Percentiles rank a stretch among this genome's conserved stretches.
Evolutionary conservation across 2,113 vertebrate species (phyloP).

Genomic region (Paramisgurnus dabryanus): DNA sequence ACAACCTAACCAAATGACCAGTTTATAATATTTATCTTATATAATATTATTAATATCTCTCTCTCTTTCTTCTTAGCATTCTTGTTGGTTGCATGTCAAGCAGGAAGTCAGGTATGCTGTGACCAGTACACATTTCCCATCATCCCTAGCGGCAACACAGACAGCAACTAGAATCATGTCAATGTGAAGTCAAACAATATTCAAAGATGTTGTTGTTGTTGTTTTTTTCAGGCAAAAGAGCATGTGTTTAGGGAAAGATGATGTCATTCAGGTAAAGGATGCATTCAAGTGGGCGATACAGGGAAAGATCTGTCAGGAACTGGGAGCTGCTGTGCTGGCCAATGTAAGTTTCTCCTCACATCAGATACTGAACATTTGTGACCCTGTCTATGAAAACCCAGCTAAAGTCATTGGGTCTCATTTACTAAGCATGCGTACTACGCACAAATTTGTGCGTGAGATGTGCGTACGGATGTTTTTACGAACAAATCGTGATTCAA

Average conservation of each 20-base stretch:
- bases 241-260: conserved; percentile 79
- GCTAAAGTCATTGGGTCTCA: no score
- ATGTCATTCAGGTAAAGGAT: conserved; percentile 91
- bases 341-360: conserved; percentile 74
- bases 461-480: no score
- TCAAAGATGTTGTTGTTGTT: conserved; percentile 24
- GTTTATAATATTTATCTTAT: neutral
- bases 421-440: no score
- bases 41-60: conserved; percentile 17
- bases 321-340: conserved; percentile 83
- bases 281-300: conserved; percentile 95
- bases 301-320: conserved; percentile 81
- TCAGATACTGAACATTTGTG: no score
- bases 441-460: no score
- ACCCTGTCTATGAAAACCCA: no score
- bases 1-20: neutral
- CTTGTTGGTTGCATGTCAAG: conserved; percentile 91
- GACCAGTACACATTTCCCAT: neutral
- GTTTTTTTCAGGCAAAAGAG: conserved; percentile 79
- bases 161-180: neutral
- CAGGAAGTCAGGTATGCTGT: conserved; percentile 83
- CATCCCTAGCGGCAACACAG: no score
- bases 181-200: neutral
- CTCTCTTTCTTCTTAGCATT: conserved; percentile 73
- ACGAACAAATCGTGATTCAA: no score